Conservation (phyloP, 2,797 vertebrate genomes). For the Silurus aristotelis region DNA sequence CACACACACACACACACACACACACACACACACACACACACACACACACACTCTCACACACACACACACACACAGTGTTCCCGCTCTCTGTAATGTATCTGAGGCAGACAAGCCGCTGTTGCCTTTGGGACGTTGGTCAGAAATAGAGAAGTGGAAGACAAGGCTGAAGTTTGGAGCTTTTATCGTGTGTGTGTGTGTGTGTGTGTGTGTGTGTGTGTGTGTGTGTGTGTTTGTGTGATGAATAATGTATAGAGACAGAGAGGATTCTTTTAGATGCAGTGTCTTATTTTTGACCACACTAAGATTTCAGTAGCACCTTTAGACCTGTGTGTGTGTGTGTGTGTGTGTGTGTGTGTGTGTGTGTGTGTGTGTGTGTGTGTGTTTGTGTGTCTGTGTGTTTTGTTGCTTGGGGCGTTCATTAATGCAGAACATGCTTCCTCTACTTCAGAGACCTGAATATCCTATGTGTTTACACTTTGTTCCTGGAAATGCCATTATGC, state of each 20-base stretch:
- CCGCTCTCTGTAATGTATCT: slow-evolving; percentile 49
- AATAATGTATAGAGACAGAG: slow-evolving; percentile 54
- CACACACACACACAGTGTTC: slow-evolving; percentile 42
- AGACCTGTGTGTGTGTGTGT: slow-evolving; percentile 25
- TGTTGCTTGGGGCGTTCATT: slow-evolving; percentile 18
- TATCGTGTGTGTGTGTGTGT: slow-evolving; percentile 31
- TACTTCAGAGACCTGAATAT: slow-evolving; percentile 21
- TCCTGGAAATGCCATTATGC: slow-evolving; percentile 55
- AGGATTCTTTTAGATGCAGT: slow-evolving; percentile 32
- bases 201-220: slow-evolving; percentile 15
- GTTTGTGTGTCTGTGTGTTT: slow-evolving; percentile 11
- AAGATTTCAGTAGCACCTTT: slow-evolving; percentile 33
- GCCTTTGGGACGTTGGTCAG: slow-evolving; percentile 49
- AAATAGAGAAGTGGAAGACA: slow-evolving; percentile 46
- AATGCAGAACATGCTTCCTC: slow-evolving; percentile 14
- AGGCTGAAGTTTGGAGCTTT: slow-evolving; percentile 39
- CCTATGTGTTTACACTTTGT: slow-evolving; percentile 46
- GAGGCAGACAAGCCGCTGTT: slow-evolving; percentile 37
- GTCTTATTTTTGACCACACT: slow-evolving; percentile 39
- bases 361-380: slow-evolving; percentile 8
- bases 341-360: slow-evolving; percentile 15
- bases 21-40: slow-evolving; percentile 17
- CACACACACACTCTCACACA: slow-evolving; percentile 45
- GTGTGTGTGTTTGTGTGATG: slow-evolving; percentile 38
- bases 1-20: background rate